Percentiles rank a stretch among this genome's conserved stretches.
Conservation (phyloP, 2,113 vertebrate species). For the Ameiurus melas region DNA sequence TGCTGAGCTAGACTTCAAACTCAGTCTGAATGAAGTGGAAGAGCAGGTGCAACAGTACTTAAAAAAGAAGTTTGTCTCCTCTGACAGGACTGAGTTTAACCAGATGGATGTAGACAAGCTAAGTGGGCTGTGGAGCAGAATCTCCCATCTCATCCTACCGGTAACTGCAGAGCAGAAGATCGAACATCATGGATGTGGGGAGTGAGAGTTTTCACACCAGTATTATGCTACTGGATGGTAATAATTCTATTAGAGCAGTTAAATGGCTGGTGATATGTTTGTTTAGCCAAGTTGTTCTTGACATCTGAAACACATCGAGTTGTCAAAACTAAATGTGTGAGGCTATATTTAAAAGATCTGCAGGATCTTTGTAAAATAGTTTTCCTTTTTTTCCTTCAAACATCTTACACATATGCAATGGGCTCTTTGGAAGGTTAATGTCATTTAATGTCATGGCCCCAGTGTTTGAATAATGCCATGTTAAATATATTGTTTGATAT, state of each 20-base stretch:
- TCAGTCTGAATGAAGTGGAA: constrained; percentile 75
- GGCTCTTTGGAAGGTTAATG: background rate
- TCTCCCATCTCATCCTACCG: constrained; percentile 76
- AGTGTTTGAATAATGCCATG: background rate
- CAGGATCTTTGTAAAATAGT: background rate
- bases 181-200: constrained; percentile 60
- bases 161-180: constrained; percentile 63
- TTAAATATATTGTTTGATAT: background rate
- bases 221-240: background rate
- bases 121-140: constrained; percentile 77
- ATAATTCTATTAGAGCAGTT: constrained; percentile 18
- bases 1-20: constrained; percentile 63
- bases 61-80: constrained; percentile 71
- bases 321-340: background rate
- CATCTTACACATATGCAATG: background rate
- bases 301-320: background rate
- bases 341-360: background rate
- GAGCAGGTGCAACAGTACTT: constrained; percentile 88
- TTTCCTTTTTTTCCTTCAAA: background rate
- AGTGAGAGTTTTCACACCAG: background rate
- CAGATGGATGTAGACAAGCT: constrained; percentile 76
- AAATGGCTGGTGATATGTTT: background rate
- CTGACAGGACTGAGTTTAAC: constrained; percentile 62
- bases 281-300: background rate
- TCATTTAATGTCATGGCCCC: background rate